Base-by-base conservation (phyloP, 2,113 vertebrate genomes). In the Cinclus cinclus region DNA sequence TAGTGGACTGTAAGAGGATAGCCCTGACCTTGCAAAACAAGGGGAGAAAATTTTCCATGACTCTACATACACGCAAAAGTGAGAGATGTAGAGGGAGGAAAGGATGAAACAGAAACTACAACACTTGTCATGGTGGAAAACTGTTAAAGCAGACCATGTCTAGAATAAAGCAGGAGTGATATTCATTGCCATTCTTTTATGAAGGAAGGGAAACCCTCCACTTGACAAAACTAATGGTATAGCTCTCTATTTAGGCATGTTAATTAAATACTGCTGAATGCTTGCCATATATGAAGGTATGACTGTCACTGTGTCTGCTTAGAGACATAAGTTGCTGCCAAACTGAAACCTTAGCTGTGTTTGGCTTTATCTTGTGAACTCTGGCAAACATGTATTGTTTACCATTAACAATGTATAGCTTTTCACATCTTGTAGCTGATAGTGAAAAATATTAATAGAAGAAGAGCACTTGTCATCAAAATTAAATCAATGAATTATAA, bases 1-100 rank as follows among this genome's bases (percentile, higher is more conserved):
- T 92, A 98, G 96, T 17, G 79, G 95, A 60, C 68, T 98, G 42
- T 95, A 97, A 69, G 95, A 98, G 60, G 56, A 91, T n/a, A 97
- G 96, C 30, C 68, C 79, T 49, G 97, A 94, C 83, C 98, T 97
- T 88, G 77, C n/a, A 58, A 96, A 94, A 50, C 96, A 98, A 91
- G 94, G 87, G 6, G 69, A 95, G 49, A 97, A 94, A 87, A 96
- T 96, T 83, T 98, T 98, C 35, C 91, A 89, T 55, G 94, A 97
- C 21, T 91, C 94, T 37, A 90, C 60, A 25, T 93, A 89, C 24
- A 89, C 90, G 53, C 80, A 92, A 73, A 96, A 96, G 23, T 71
- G 86, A 83, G 59, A 84, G 16, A 69, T 94, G 62, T 31, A 55
- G 94, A 95, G 50, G 37, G 58, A 95, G 41, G 80, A 97, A 52